Evolutionary conservation across 2,888 invertebrate genomes (phyloP), one percentile per base, ranked within the genome.

Genomic region (Ormyrus labotus): DNA sequence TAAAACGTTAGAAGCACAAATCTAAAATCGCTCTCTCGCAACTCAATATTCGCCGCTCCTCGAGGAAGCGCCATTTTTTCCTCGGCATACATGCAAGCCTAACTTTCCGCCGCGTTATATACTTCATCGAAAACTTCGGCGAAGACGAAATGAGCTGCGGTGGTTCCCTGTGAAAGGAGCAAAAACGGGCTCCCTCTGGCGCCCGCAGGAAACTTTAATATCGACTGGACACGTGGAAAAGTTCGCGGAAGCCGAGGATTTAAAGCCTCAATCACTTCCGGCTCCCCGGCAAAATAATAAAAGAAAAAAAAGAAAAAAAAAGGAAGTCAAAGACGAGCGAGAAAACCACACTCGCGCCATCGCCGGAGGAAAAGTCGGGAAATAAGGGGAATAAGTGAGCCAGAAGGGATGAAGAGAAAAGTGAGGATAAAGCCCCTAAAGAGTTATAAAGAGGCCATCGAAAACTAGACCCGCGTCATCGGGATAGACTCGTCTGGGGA

Each of bases 141-240:
- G 13, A 47, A 13, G 34, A 69, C 57, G 1, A 61, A 71, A 61
- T 50, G 19, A 71, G 8, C 55, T 73, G 5, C 10, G 13, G 13
- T 13, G 13, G 13, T 13, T 13, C 6, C 48, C 13, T 0, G 47
- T 6, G 13, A 47, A 57, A 69, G 10, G 7, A 72, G 10, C 47
- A 64, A 8, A 13, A 13, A 13, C 13, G 13, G 13, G 13, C 13
- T 13, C 13, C 13, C 47, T 9, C 13, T 51, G 47, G 34, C 47
- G 5, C 55, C 9, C 57, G 6, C 1, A 53, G 63, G 34, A 64
- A 74, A 75, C 60, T 75, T 75, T 61, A 60, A 75, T 68, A 75
- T 75, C 68, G 61, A 75, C 60, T n/a, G 65, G 57, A 48, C 73
- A 53, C 55, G 19, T 50, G 48, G 9, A 6, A 6, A 9, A 72